Percentiles rank a stretch among this genome's conserved stretches.
These are phyloP conservation scores for Mercenaria mercenaria DNA, from an alignment of 1,140 invertebrate species.

Conservation along the genomic window DNA sequence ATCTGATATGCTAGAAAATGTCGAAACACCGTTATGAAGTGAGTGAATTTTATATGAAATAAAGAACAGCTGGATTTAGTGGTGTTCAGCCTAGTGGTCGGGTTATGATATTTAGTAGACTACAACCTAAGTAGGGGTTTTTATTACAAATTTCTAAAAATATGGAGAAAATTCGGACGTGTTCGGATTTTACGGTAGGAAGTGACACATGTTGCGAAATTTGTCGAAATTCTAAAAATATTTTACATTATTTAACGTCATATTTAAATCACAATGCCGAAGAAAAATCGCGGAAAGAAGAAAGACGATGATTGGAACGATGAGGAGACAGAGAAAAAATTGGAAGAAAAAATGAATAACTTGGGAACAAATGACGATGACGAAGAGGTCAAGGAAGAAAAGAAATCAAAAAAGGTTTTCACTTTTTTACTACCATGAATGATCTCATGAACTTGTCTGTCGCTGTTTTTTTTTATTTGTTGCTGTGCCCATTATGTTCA, in stretches of 20 bases:
- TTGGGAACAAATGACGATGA: slow-evolving; percentile 54
- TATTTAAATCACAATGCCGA: slow-evolving; percentile 67
- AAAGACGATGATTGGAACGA: slow-evolving; percentile 74
- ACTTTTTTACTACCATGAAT: not conserved
- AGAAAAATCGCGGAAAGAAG: slow-evolving; percentile 70
- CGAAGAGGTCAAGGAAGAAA: slow-evolving; percentile 30
- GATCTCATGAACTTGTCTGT: not conserved
- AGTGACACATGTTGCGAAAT: slow-evolving; percentile 44
- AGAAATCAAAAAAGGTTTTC: slow-evolving; percentile 59
- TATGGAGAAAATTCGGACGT: not conserved
- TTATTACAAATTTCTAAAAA: no score
- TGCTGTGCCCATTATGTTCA: not conserved
- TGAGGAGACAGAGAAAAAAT: slow-evolving; percentile 66
- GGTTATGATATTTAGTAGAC: no score
- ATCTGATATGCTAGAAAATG: no score
- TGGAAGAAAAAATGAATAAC: slow-evolving; percentile 69
- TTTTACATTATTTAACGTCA: not conserved
- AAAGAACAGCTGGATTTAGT: no score
- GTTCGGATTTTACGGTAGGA: not conserved
- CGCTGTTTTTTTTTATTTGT: not conserved
- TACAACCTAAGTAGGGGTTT: no score
- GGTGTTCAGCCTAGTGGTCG: no score
- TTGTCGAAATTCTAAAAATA: not conserved
- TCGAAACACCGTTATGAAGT: no score
- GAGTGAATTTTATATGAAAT: no score